Percentiles rank a stretch among this genome's conserved stretches.
Conservation (phyloP, 2,113 vertebrate species). For the Steatornis caripensis region DNA sequence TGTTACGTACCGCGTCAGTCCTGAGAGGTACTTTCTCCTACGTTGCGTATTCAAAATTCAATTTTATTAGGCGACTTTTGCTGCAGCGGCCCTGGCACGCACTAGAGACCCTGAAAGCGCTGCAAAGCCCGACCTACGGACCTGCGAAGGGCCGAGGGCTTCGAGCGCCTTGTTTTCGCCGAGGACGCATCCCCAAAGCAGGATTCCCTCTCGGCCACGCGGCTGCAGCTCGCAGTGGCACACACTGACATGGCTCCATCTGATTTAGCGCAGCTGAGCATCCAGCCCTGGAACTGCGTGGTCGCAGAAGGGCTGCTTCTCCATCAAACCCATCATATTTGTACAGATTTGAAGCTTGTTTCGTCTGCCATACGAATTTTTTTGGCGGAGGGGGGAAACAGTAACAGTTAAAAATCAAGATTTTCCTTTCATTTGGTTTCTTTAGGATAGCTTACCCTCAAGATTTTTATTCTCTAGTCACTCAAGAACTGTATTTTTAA, state of each 20-base stretch:
- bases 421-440: not conserved
- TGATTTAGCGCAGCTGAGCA: not conserved
- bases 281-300: not conserved
- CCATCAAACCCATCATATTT: fast-evolving
- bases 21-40: not conserved
- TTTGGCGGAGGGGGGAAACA: fast-evolving
- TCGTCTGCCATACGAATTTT: not conserved
- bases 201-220: not conserved
- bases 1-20: not conserved
- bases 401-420: not conserved
- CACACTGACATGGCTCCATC: not conserved
- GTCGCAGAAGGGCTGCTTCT: not conserved
- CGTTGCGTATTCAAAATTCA: fast-evolving
- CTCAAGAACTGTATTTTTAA: not conserved
- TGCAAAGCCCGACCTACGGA: not conserved
- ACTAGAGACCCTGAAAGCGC: not conserved
- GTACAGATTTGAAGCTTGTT: not conserved
- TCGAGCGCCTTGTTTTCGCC: no score
- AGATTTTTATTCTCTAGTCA: not conserved
- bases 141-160: fast-evolving
- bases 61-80: not conserved
- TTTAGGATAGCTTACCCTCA: not conserved
- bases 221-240: not conserved
- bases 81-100: fast-evolving
- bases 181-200: not conserved